Percentiles rank a stretch among this genome's conserved stretches.
Evolutionary conservation across 2,113 vertebrate genomes (phyloP).

Genomic region (Galeopterus variegatus): DNA sequence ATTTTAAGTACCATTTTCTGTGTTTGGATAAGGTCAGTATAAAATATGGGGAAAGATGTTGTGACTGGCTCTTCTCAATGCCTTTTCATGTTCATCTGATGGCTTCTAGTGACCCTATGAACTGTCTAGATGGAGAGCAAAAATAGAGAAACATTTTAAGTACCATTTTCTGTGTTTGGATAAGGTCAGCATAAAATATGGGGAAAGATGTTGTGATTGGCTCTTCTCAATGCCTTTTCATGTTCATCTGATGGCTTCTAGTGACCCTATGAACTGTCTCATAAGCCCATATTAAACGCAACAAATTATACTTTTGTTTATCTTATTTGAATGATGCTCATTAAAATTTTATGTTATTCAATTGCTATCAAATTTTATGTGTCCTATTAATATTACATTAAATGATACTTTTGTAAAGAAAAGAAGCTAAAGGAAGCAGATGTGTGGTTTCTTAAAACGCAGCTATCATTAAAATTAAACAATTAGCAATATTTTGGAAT

Average conservation of each 20-base stretch:
- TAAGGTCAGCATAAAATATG: background rate
- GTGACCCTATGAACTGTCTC: background rate
- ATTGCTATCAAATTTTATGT: constrained; percentile 51
- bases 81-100: background rate
- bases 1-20: background rate
- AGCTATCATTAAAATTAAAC: constrained; percentile 56
- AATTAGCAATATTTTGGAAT: constrained; percentile 36
- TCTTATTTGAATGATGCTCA: constrained; percentile 24
- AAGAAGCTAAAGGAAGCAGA: constrained; percentile 32
- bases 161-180: background rate
- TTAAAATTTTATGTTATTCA: constrained; percentile 59
- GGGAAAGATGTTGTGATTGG: background rate
- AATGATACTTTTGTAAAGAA: constrained; percentile 34
- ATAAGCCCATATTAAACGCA: constrained; percentile 53
- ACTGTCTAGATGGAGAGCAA: background rate
- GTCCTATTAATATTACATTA: constrained; percentile 49
- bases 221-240: background rate
- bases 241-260: background rate
- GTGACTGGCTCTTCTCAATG: background rate
- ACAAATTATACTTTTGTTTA: constrained; percentile 62
- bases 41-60: background rate
- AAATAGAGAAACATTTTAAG: background rate
- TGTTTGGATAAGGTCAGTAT: background rate
- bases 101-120: background rate
- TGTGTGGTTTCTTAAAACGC: constrained; percentile 13